Evolutionary conservation across 2,888 invertebrate genomes (phyloP), one percentile per base, ranked within the genome.

Genomic region (Drosophila demipolita): DNA sequence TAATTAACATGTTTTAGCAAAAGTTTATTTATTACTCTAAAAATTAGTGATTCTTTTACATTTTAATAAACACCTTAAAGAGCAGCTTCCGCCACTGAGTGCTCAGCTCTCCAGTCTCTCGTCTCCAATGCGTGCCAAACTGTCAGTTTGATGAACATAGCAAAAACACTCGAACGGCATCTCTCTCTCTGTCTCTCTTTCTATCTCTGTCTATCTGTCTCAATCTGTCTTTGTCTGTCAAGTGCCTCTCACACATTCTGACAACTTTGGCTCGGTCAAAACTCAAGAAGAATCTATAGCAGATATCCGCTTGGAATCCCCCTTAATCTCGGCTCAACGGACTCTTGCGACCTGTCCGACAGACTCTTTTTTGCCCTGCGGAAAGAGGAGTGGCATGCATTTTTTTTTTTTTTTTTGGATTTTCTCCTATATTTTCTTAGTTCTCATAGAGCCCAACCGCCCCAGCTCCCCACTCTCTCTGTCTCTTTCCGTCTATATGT

Each of bases 261-360:
- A 82, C 87, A 76, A 70, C 67, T 84, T 89, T 72, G 79, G 87
- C 79, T 87, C 70, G 61, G 87, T 81, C 87, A 70, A 89, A 89
- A 78, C 76, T 81, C 83, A 63, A 78, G 70, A 63, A 78, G 70
- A 79, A 87, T 87, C 88, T 76, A 82, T 82, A 68, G 48, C 68
- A 66, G 33, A 45, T 38, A 68, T 55, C 61, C 3, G 26, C 62
- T 57, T 50, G 48, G 35, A 42, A 42, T 33, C 23, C 35, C 48
- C 23, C 8, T 17, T 53, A 45, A 48, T 42, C 35, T 38, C 29
- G 33, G 17, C 9, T 49, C 40, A 54, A 54, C 84, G 68, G 85
- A 84, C 75, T 45, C 55, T 67, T 63, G 54, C 61, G 64, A 55
- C 53, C 70, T 69, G 74, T 57, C 71, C 48, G 54, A 36, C 67